These are phyloP conservation scores for Chloropsis hardwickii DNA, from an alignment of 2,113 vertebrate genomes.

Conservation along the genomic window DNA sequence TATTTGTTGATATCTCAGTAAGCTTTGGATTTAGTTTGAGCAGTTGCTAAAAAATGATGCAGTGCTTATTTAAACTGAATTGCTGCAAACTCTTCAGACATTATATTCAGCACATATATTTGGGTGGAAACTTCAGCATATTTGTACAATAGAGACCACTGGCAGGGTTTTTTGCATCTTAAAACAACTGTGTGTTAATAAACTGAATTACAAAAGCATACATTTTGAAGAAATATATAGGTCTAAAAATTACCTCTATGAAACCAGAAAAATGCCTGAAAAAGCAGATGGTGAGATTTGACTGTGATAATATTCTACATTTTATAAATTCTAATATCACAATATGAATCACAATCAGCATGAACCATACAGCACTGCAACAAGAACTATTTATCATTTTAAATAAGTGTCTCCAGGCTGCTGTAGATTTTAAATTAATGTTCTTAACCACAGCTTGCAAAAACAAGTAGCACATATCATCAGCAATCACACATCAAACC, in stretches of 20 bases:
- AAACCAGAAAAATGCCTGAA: background rate
- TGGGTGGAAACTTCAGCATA: no score
- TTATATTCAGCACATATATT: background rate
- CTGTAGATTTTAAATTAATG: slow-evolving; percentile 40
- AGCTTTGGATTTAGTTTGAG: background rate
- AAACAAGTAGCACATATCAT: background rate
- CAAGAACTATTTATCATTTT: slow-evolving; percentile 9
- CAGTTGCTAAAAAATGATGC: background rate
- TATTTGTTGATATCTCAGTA: background rate
- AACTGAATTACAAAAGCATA: background rate
- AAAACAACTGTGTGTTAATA: background rate
- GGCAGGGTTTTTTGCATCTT: background rate
- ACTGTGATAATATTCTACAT: background rate
- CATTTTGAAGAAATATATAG: background rate
- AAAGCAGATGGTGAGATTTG: background rate
- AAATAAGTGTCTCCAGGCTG: background rate
- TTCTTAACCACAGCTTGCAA: slow-evolving; percentile 14
- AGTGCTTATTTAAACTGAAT: background rate
- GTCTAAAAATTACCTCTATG: background rate
- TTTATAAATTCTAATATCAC: background rate
- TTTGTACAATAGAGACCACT: background rate
- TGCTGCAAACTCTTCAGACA: background rate
- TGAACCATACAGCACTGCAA: background rate
- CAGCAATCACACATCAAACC: slow-evolving; percentile 25
- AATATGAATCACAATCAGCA: background rate